Conservation (phyloP, 2,113 vertebrate species). For the Uria lomvia region DNA sequence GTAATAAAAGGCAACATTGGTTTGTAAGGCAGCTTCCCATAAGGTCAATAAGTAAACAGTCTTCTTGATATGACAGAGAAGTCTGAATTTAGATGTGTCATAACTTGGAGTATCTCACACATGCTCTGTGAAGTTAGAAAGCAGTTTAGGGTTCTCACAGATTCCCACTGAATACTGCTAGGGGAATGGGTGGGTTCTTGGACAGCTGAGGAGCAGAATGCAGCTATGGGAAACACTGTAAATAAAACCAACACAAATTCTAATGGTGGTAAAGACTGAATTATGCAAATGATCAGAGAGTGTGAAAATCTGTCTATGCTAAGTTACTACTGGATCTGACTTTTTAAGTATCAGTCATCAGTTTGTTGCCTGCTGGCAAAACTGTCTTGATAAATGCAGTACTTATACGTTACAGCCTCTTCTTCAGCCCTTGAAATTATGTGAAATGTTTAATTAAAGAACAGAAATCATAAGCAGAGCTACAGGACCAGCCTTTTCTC, state of each 20-base stretch:
- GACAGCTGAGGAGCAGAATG: background rate
- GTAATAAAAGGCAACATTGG: background rate
- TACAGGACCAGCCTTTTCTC: background rate
- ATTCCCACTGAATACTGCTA: background rate
- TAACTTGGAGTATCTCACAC: background rate
- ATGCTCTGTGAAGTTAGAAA: background rate
- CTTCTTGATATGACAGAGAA: background rate
- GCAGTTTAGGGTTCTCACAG: background rate
- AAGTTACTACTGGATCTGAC: background rate
- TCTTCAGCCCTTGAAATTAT: background rate
- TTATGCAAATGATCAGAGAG: background rate
- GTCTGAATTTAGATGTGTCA: background rate
- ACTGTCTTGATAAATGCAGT: background rate
- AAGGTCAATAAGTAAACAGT: background rate
- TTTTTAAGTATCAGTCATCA: background rate
- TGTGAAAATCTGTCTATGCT: background rate
- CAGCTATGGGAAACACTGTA: background rate
- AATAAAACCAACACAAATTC: background rate
- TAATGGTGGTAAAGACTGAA: background rate
- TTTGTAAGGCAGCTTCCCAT: background rate
- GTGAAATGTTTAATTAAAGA: background rate
- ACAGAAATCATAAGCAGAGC: background rate
- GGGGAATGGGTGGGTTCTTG: background rate
- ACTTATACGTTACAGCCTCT: background rate
- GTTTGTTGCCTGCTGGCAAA: background rate